Evolutionary conservation across 2,888 invertebrate species (phyloP).

Genomic region (Alsophila aescularia): DNA sequence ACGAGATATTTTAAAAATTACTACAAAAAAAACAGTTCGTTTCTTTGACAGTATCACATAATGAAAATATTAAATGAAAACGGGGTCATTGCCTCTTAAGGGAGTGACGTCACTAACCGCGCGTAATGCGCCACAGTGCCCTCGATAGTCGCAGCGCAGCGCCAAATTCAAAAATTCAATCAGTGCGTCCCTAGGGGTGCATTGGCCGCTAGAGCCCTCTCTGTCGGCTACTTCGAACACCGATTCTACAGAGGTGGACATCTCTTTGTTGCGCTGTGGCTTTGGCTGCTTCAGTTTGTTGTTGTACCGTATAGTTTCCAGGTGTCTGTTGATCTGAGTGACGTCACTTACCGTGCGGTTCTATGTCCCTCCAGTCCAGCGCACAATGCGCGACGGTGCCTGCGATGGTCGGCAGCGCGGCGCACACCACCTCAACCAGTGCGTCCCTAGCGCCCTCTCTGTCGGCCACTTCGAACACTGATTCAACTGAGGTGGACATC

Average conservation of each 20-base stretch:
- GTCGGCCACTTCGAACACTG: conserved; percentile 54
- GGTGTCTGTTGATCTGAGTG: conserved; percentile 72
- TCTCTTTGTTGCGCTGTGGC: conserved; percentile 66
- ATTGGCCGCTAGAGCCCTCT: no score
- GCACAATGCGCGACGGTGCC: conserved; percentile 67
- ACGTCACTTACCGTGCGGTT: not conserved
- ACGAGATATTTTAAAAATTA: no score
- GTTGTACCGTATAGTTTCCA: conserved; percentile 84
- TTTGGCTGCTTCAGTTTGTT: conserved; percentile 56
- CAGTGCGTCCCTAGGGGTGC: conserved; percentile 79
- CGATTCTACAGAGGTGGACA: conserved; percentile 60
- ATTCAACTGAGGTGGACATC: conserved; percentile 59
- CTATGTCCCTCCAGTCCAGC: conserved; percentile 38
- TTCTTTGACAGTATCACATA: no score
- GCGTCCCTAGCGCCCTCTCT: conserved; percentile 74
- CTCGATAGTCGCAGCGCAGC: conserved; percentile 75
- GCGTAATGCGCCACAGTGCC: conserved; percentile 65
- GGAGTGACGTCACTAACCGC: not conserved
- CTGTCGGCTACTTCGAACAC: conserved; percentile 55
- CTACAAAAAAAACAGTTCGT: no score
- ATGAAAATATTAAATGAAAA: no score
- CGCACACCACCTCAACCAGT: conserved; percentile 79
- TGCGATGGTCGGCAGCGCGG: conserved; percentile 78
- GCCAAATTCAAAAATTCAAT: conserved; percentile 80
- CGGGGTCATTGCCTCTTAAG: no score